These are phyloP conservation scores for Carettochelys insculpta DNA, from an alignment of 2,113 vertebrate species.

Conservation along the genomic window DNA sequence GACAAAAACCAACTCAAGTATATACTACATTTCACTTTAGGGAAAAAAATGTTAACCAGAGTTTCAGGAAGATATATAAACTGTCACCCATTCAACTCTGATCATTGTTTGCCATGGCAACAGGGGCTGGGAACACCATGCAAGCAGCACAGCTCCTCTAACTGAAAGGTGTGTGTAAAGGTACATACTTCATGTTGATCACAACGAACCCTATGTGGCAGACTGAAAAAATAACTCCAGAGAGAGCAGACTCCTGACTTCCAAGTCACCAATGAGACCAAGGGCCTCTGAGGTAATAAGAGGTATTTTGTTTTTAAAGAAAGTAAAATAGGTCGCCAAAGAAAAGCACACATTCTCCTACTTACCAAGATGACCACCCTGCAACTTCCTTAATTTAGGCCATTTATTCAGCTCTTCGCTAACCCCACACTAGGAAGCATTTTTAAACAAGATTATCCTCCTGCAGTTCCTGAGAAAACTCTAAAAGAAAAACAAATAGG, in stretches of 20 bases:
- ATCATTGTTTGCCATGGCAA: not conserved
- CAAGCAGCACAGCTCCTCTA: not conserved
- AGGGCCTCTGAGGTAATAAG: not conserved
- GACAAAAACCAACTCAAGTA: not conserved
- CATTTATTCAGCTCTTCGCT: slow-evolving; percentile 58
- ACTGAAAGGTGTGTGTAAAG: not conserved
- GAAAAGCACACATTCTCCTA: not conserved
- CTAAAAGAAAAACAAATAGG: slow-evolving; percentile 51
- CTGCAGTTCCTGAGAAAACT: slow-evolving; percentile 52
- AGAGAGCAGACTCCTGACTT: not conserved
- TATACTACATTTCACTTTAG: not conserved
- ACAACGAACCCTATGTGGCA: rapidly evolving
- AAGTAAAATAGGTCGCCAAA: not conserved
- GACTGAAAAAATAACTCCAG: not conserved
- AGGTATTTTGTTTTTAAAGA: not conserved
- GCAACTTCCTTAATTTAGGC: slow-evolving; percentile 50
- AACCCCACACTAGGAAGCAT: slow-evolving; percentile 66
- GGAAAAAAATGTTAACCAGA: not conserved
- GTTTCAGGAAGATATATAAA: not conserved
- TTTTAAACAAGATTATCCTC: slow-evolving; percentile 51
- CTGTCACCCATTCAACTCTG: not conserved
- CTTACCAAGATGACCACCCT: slow-evolving; percentile 60
- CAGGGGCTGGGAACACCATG: not conserved
- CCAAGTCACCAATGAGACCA: not conserved
- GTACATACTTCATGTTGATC: not conserved